A percentile compares a stretch with the other conserved stretches of the same genome.
These are phyloP conservation scores for Nerophis lumbriciformis DNA, from an alignment of 2,113 vertebrate species.

Conservation along the genomic window DNA sequence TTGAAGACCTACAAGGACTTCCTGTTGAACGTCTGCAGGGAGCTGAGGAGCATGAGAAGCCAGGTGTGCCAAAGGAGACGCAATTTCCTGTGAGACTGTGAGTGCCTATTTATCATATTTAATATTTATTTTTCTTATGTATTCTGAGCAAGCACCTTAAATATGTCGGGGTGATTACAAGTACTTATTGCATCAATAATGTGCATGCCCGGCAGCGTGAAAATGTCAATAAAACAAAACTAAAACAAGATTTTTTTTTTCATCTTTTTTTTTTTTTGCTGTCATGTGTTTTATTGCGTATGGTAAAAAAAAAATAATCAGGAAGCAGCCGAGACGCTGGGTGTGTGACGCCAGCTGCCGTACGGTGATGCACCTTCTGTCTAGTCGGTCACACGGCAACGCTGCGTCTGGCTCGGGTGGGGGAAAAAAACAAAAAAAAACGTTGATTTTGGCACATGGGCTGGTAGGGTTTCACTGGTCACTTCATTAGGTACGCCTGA, in stretches of 20 bases:
- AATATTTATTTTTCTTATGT: slow-evolving; percentile 62
- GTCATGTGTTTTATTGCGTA: slow-evolving; percentile 18
- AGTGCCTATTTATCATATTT: slow-evolving; percentile 65
- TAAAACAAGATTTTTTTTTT: neutral
- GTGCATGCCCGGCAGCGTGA: neutral
- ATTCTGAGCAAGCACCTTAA: too few relatives aligned
- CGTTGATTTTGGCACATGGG: neutral
- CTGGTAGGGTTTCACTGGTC: neutral
- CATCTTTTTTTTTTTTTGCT: neutral
- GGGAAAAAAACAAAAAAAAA: too few relatives aligned
- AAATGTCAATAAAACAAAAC: neutral
- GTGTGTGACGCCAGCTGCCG: slow-evolving; percentile 55
- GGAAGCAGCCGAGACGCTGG: slow-evolving; percentile 70
- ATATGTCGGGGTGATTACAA: neutral
- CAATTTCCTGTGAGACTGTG: neutral
- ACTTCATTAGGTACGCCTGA: neutral
- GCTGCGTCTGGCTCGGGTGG: too few relatives aligned
- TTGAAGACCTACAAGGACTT: slow-evolving; percentile 64
- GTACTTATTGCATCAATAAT: slow-evolving; percentile 1
- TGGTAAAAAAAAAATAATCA: slow-evolving; percentile 33
- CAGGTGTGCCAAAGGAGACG: slow-evolving; percentile 38
- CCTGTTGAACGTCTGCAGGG: slow-evolving; percentile 42
- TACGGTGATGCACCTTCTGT: slow-evolving; percentile 60
- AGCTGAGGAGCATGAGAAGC: slow-evolving; percentile 55
- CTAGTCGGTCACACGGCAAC: slow-evolving; percentile 63